Percentiles rank a stretch among this genome's conserved stretches.
These are phyloP conservation scores for Himalopsyche tibetana DNA, from an alignment of 2,888 invertebrate genomes.

Conservation along the genomic window DNA sequence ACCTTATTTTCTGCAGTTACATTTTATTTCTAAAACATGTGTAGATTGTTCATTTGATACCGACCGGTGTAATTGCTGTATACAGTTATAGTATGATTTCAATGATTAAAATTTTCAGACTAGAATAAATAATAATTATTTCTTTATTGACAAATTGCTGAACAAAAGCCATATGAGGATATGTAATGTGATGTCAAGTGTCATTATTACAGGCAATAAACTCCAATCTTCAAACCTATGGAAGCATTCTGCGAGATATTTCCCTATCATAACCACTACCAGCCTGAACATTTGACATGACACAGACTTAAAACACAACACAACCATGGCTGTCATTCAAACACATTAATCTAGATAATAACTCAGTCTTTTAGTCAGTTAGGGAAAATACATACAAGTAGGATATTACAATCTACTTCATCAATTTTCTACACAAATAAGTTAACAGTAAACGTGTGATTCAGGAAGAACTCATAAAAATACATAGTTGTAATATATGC, in stretches of 20 bases:
- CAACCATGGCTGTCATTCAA: neutral
- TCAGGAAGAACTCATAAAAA: too few relatives aligned
- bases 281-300: neutral
- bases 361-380: constrained; percentile 38
- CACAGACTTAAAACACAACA: constrained; percentile 5
- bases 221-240: neutral
- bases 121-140: too few relatives aligned
- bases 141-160: neutral
- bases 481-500: too few relatives aligned
- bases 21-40: too few relatives aligned
- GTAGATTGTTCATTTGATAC: too few relatives aligned
- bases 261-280: constrained; percentile 1
- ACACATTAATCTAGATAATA: constrained; percentile 31
- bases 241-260: constrained; percentile 15
- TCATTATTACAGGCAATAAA: neutral
- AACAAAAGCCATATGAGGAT: neutral
- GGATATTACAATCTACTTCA: too few relatives aligned
- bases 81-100: too few relatives aligned
- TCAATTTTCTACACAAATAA: too few relatives aligned
- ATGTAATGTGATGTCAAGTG: neutral
- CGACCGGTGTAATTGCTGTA: too few relatives aligned
- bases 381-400: constrained; percentile 26
- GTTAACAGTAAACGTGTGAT: too few relatives aligned
- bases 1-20: too few relatives aligned
- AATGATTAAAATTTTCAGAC: too few relatives aligned